Percentiles rank a stretch among this genome's conserved stretches.
These are phyloP conservation scores for Kryptolebias ocellatus DNA, from an alignment of 2,797 vertebrate species.

Conservation along the genomic window DNA sequence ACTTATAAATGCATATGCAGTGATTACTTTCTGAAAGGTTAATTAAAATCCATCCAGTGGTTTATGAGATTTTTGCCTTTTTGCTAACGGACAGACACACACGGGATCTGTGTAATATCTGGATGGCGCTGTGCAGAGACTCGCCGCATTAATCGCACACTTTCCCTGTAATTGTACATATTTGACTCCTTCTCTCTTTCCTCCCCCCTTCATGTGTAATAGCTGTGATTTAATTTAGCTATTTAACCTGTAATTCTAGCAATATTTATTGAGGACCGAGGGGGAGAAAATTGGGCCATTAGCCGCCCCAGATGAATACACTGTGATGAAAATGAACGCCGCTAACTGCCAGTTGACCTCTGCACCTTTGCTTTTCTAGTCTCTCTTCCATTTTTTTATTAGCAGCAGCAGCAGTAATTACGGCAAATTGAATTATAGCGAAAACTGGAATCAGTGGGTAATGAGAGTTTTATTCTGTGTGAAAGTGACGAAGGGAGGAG, in stretches of 20 bases:
- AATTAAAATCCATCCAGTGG: too few species aligned
- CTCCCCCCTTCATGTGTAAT: conserved; percentile 87
- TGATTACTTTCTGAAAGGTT: too few species aligned
- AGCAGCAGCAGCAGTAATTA: conserved; percentile 95
- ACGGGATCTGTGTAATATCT: conserved; percentile 40
- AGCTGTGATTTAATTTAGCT: conserved; percentile 99
- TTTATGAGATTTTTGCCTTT: too few species aligned
- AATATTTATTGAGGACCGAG: conserved; percentile 99
- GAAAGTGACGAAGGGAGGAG: conserved; percentile 41
- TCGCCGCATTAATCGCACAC: conserved; percentile 86
- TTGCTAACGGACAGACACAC: too few species aligned
- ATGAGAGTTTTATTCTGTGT: conserved; percentile 85
- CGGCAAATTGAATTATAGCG: conserved; percentile 92
- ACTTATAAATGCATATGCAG: too few species aligned
- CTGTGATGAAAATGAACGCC: conserved; percentile 98
- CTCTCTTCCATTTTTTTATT: conserved; percentile 82
- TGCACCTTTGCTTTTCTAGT: conserved; percentile 88
- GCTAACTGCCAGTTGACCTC: conserved; percentile 99
- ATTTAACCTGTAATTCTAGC: conserved; percentile 99
- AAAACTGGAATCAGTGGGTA: conserved; percentile 93
- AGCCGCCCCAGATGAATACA: conserved; percentile 97
- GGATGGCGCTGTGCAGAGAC: conserved; percentile 66
- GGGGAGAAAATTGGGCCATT: conserved; percentile 98
- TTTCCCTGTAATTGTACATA: conserved; percentile 90
- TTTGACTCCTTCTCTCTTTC: conserved; percentile 69